A percentile compares a stretch with the other conserved stretches of the same genome.
Conservation (phyloP, 2,113 vertebrate genomes). For the Speoplatyrhinus poulsoni region DNA sequence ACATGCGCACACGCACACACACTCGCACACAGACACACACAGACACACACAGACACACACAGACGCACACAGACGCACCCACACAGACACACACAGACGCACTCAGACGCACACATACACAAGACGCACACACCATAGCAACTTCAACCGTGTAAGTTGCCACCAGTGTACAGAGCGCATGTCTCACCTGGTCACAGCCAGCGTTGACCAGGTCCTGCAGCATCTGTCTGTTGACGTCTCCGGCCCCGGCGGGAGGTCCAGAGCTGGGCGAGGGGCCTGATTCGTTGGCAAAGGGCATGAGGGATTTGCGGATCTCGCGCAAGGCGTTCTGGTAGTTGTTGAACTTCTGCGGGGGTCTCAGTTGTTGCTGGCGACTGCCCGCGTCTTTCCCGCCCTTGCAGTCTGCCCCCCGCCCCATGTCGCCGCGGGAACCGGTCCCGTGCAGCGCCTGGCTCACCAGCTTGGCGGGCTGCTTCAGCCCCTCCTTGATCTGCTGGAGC, state of each 20-base stretch:
- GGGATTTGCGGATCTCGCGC: constrained; percentile 94
- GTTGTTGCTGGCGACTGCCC: constrained; percentile 85
- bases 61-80: not conserved
- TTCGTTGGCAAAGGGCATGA: constrained; percentile 95
- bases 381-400: constrained; percentile 88
- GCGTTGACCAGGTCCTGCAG: constrained; percentile 95
- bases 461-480: constrained; percentile 94
- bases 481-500: constrained; percentile 96
- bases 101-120: not conserved
- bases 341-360: constrained; percentile 89
- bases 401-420: constrained; percentile 77
- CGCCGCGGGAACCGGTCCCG: constrained; percentile 73
- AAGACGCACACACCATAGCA: not conserved
- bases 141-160: not conserved
- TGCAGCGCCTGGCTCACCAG: constrained; percentile 84
- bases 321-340: constrained; percentile 96
- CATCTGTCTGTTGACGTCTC: constrained; percentile 96
- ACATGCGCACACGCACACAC: not conserved
- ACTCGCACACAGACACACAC: not conserved
- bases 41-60: not conserved
- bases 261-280: constrained; percentile 77
- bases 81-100: not conserved
- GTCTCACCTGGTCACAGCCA: constrained; percentile 92
- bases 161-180: not conserved
- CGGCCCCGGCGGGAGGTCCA: constrained; percentile 64